Base-by-base conservation (phyloP, 2,113 vertebrate species). In the Lasiurus cinereus region DNA sequence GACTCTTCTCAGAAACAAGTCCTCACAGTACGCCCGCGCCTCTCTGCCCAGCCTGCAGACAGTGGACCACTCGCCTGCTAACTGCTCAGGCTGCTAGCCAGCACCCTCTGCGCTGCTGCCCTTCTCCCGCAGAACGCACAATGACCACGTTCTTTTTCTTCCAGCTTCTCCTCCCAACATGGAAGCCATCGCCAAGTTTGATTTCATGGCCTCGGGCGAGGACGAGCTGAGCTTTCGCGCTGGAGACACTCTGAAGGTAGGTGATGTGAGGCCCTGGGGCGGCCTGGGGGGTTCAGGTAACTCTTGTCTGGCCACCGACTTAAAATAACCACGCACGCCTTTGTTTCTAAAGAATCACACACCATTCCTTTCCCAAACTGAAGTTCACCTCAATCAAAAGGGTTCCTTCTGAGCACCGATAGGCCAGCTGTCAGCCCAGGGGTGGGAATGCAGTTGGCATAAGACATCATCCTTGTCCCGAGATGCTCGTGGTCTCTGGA, bases 191-290 rank as follows among this genome's bases (percentile, higher is more conserved):
- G 99, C 98, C 96, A 99, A 99, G 94, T 99, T 98, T 66, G 99
- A 99, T 18, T 99, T 99, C 92, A 95, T 15, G 6, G 99, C 99
- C 31, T 98, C 99, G 0, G 98, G 98, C 2, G 98, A 99, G 24
- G 99, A 99, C 0, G 99, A 99, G 92, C 98, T 99, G 95, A 99
- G 99, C 97, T 99, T 99, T 97, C 98, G 97, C n/a, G 98, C 99
- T 90, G 99, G 98, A 7, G 99, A 99, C 39, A 66, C 98, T 22
- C 96, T 99, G 29, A 99, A 99, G 99, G 99, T 99, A 96, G 94
- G 98, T 83, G 31, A 64, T 18, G 4, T 7, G 50, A 67, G 59
- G 27, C 24, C 21, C 19, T 3, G 50, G 79, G 50, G 24, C 46
- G 19, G 15, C 0, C 0, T 2, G 16, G 72, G 50, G 52, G 59